Evolutionary conservation across 2,888 invertebrate species (phyloP).

Genomic region (Opisthograptis luteolata): DNA sequence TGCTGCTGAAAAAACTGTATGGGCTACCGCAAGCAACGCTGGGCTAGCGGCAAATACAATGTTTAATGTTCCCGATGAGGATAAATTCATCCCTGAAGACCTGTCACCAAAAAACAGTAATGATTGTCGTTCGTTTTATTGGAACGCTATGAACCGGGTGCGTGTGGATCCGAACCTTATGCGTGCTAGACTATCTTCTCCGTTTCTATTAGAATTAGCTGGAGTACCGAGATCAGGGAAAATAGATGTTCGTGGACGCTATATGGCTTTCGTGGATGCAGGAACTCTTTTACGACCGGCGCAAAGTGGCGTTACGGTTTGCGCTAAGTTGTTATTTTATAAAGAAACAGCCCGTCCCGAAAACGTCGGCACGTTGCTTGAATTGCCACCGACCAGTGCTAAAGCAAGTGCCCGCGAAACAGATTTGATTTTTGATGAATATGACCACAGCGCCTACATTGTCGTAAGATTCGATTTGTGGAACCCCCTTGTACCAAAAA

Average conservation of each 20-base stretch:
- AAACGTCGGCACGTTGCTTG: conserved; percentile 55
- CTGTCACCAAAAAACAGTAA: conserved; percentile 42
- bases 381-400: conserved; percentile 67
- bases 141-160: conserved; percentile 72
- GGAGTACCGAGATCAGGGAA: conserved; percentile 68
- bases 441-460: conserved; percentile 60
- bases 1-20: conserved; percentile 58
- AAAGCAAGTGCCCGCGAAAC: conserved; percentile 59
- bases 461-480: conserved; percentile 65
- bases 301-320: conserved; percentile 58
- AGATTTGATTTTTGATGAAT: conserved; percentile 56
- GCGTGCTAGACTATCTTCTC: conserved; percentile 48
- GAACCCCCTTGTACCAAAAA: conserved; percentile 59
- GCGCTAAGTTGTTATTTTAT: conserved; percentile 56
- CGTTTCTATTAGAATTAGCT: conserved; percentile 70
- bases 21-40: conserved; percentile 61
- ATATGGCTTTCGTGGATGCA: conserved; percentile 68
- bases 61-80: conserved; percentile 55
- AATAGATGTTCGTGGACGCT: conserved; percentile 66
- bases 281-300: conserved; percentile 64
- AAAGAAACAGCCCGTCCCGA: conserved; percentile 57
- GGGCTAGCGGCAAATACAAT: conserved; percentile 59
- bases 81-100: conserved; percentile 60
- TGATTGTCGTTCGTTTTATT: conserved; percentile 61
- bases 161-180: conserved; percentile 59